Conservation (phyloP, 2,888 invertebrate species). For the Coenonympha arcania region DNA sequence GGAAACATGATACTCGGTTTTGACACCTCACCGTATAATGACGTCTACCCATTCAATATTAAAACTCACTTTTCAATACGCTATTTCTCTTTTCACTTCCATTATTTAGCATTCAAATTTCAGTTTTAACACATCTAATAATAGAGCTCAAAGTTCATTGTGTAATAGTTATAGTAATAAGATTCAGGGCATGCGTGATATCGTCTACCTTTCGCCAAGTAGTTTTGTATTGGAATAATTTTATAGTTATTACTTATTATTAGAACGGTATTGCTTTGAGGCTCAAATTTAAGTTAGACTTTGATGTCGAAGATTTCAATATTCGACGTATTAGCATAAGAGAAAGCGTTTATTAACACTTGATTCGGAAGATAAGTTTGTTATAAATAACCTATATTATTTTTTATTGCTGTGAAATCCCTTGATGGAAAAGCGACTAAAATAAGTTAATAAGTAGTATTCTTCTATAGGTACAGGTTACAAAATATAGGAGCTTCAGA, state of each 20-base stretch:
- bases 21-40: constrained; percentile 20
- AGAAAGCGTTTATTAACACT: constrained; percentile 22
- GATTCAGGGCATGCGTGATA: constrained; percentile 64
- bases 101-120: constrained; percentile 26
- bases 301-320: constrained; percentile 21
- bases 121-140: constrained; percentile 30
- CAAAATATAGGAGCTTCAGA: too few relatives aligned
- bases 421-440: not conserved
- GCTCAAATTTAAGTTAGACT: constrained; percentile 24
- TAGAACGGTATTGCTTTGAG: constrained; percentile 51
- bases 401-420: constrained; percentile 4
- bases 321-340: constrained; percentile 28
- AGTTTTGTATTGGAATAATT: constrained; percentile 70
- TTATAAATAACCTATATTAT: constrained; percentile 4
- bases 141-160: constrained; percentile 34
- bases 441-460: not conserved
- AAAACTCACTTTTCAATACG: constrained; percentile 24
- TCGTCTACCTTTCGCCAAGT: constrained; percentile 67
- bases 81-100: constrained; percentile 13
- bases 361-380: constrained; percentile 1
- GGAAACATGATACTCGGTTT: constrained; percentile 59
- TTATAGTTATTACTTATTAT: constrained; percentile 69
- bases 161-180: constrained; percentile 43
- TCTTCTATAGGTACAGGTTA: too few relatives aligned
- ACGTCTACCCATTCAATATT: constrained; percentile 20